Conservation (phyloP, 2,888 invertebrate genomes). For the Chaetoderma sp. region DNA sequence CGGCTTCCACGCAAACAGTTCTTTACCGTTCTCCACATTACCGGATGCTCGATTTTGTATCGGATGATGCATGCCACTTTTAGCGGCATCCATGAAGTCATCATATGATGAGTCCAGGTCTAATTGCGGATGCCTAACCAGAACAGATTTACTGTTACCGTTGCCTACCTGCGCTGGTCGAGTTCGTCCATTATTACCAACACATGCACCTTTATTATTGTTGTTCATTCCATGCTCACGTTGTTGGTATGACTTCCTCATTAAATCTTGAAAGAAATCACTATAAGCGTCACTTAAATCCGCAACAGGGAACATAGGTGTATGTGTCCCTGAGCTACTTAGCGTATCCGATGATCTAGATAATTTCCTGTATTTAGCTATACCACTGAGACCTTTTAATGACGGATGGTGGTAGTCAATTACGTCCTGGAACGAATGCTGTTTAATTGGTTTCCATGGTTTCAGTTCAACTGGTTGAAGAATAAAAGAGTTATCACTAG, state of each 20-base stretch:
- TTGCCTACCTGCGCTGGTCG: not conserved
- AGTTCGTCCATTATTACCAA: not conserved
- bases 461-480: constrained; percentile 59
- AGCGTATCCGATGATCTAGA: constrained; percentile 59
- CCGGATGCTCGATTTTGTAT: not conserved
- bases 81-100: not conserved
- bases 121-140: too few relatives aligned
- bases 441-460: constrained; percentile 46
- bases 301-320: constrained; percentile 57
- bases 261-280: constrained; percentile 1
- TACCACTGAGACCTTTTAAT: constrained; percentile 32
- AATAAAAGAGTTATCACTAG: constrained; percentile 59
- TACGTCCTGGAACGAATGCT: constrained; percentile 35
- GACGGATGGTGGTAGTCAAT: constrained; percentile 38
- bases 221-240: not conserved
- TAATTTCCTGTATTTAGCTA: constrained; percentile 42
- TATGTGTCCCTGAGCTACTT: constrained; percentile 51
- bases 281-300: constrained; percentile 2
- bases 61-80: too few relatives aligned
- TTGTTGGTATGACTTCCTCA: not conserved
- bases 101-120: too few relatives aligned
- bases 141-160: not conserved
- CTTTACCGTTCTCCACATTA: not conserved
- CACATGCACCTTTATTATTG: not conserved
- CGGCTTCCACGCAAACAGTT: constrained; percentile 19